phyloP scores from a whole-genome alignment of 2,113 vertebrate species.

The Aegotheles bennettii region DNA sequence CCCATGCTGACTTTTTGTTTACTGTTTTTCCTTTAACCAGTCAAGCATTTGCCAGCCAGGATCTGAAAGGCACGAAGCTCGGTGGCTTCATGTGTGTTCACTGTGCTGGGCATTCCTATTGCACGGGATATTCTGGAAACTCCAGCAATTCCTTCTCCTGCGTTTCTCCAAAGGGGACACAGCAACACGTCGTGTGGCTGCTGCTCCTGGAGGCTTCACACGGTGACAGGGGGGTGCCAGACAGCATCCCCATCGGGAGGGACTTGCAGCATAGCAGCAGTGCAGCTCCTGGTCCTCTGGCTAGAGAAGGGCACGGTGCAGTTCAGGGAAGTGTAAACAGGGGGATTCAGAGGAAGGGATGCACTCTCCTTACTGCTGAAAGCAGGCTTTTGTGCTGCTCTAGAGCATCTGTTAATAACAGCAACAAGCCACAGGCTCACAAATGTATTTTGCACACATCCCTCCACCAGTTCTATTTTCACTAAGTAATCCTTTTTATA shows the following conservation, averaged over 20 bases:
- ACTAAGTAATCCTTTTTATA: not conserved
- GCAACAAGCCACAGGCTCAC: not conserved
- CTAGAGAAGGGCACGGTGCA: not conserved
- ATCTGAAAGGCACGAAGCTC: not conserved
- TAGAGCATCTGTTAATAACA: not conserved
- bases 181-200: rapidly evolving
- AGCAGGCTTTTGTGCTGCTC: constrained; percentile 4
- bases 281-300: not conserved
- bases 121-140: not conserved
- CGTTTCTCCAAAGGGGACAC: not conserved
- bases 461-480: not conserved
- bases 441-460: not conserved
- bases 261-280: not conserved
- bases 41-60: not conserved
- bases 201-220: not conserved
- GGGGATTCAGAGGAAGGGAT: not conserved
- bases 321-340: not conserved
- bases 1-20: not conserved
- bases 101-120: not conserved
- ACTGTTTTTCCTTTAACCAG: not conserved
- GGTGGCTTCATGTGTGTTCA: not conserved
- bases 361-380: not conserved
- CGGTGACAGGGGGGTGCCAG: not conserved
- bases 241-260: not conserved
- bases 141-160: not conserved